phyloP scores from a whole-genome alignment of 2,888 invertebrate species.

The Capitulum mitella region DNA sequence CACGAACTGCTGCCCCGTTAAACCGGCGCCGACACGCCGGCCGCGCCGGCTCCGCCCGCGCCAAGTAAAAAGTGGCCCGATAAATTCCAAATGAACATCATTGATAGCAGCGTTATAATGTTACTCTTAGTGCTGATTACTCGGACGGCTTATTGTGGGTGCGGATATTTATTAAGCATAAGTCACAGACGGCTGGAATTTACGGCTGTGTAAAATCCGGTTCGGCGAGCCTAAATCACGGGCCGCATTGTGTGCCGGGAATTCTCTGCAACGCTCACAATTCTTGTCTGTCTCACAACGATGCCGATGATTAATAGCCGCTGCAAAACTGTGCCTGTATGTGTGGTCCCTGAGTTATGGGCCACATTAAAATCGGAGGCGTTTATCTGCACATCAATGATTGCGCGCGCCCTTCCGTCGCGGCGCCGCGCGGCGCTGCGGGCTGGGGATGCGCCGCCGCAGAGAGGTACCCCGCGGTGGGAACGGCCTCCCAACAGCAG shows the following conservation, averaged over 20 bases:
- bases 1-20: constrained; percentile 13
- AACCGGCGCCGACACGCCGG: constrained; percentile 51
- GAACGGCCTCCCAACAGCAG: too few relatives aligned
- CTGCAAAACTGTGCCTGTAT: constrained; percentile 15
- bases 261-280: neutral
- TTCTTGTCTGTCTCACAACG: neutral
- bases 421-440: neutral
- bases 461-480: too few relatives aligned
- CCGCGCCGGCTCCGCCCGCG: neutral
- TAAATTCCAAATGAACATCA: neutral
- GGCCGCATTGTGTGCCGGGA: neutral
- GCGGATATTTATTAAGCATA: constrained; percentile 17
- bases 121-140: constrained; percentile 1
- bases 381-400: neutral
- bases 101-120: constrained; percentile 34
- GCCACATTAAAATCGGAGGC: constrained; percentile 1
- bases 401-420: neutral
- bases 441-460: neutral
- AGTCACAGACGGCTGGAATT: neutral
- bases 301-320: neutral
- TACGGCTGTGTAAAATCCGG: neutral
- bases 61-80: constrained; percentile 48
- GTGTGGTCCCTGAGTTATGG: constrained; percentile 5
- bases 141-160: neutral
- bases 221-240: neutral